Conservation (phyloP, 1,140 invertebrate species). For the Lucilia sericata region DNA sequence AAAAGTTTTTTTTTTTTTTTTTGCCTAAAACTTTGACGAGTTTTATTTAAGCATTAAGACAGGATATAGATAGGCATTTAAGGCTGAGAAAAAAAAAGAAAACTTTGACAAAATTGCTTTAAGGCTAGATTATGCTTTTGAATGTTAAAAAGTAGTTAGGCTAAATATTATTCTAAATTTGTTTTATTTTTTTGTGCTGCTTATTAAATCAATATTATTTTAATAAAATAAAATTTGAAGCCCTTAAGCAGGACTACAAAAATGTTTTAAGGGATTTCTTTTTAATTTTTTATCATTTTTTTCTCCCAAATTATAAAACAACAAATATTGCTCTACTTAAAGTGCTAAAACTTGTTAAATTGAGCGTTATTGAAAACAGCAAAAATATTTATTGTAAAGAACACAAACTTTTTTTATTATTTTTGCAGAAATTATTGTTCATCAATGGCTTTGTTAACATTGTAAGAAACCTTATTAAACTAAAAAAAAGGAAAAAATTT, state of each 20-base stretch:
- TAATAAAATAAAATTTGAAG: conserved; percentile 6
- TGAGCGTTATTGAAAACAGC: no score
- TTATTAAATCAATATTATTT: conserved; percentile 13
- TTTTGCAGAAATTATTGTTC: neutral
- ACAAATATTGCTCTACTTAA: no score
- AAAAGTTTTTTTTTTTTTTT: neutral
- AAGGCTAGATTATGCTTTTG: conserved; percentile 20
- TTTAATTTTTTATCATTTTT: no score
- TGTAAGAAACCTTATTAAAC: neutral
- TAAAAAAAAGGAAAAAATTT: neutral
- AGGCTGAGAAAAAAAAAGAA: neutral
- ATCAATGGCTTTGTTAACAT: neutral
- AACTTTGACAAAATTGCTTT: neutral
- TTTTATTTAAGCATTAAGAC: conserved; percentile 11
- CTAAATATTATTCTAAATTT: neutral
- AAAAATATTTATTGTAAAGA: no score
- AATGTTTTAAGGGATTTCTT: no score
- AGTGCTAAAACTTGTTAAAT: no score
- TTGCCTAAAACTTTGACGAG: neutral
- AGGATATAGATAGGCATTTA: neutral
- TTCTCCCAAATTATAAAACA: no score
- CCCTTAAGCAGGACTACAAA: neutral
- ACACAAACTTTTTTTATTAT: no score
- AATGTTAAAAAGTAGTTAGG: conserved; percentile 23
- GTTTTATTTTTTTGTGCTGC: neutral